Evolutionary conservation across 2,113 vertebrate species (phyloP), one percentile per base, ranked within the genome.

Genomic region (Stomatorhinus ivindoensis): DNA sequence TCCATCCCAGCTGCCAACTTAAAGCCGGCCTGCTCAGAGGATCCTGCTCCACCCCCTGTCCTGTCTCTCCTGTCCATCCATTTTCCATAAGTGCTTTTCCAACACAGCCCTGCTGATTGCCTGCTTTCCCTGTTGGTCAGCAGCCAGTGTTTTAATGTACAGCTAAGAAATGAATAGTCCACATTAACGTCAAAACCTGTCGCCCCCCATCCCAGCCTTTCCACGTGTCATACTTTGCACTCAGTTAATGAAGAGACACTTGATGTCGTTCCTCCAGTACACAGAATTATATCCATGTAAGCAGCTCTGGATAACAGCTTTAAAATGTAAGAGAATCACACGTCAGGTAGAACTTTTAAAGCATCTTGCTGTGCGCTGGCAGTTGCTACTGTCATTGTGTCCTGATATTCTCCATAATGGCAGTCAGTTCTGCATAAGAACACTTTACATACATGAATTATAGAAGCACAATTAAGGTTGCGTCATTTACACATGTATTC

Each of bases 91-190:
- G 73, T 19, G 35, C 73, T 73, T 35, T 4, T 73, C 65, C n/a
- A 35, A 73, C 27, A 73, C 27, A 2, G 35, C 5, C 31, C 73
- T 42, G 17, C 31, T 19, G 31, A 80, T 17, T 4, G 35, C 35
- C 61, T 27, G 61, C n/a, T 27, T 69, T 10, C 61, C 27, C 61
- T 31, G n/a, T 69, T 31, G 61, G 61, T 31, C 2, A 31, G 61
- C 10, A 50, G n/a, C 21, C 83, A n/a, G 42, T 27, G 83, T 86
- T 80, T 50, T 86, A 86, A 86, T 86, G 83, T 86, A 50, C 83
- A 19, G 35, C 73, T 80, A 42, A 80, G 17, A 85, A 85, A 85
- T 85, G 39, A 10, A 47, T 85, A 21, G 19, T 50, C 24, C 83
- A 48, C 24, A 86, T 86, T 86, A 86, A 86, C 4, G 3, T 86